phyloP scores from a whole-genome alignment of 2,888 invertebrate species.

The Caenorhabditis uteleia region DNA sequence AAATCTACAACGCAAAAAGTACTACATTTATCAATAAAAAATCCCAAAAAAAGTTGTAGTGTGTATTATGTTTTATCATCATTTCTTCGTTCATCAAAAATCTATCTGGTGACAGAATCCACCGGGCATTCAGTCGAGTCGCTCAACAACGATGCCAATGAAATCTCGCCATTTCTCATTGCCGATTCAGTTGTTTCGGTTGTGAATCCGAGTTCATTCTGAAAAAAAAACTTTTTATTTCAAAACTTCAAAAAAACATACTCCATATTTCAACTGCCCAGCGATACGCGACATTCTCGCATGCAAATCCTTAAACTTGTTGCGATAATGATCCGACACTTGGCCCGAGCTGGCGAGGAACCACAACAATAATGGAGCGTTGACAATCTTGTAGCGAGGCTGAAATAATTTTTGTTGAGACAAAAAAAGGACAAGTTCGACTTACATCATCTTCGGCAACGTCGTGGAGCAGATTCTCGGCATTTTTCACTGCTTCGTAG shows the following conservation, averaged over 20 bases:
- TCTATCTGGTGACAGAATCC: too few species aligned
- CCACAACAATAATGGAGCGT: not conserved
- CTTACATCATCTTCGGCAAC: not conserved
- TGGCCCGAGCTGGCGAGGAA: not conserved
- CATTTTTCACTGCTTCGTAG: not conserved
- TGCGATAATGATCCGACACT: not conserved
- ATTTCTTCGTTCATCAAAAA: too few species aligned
- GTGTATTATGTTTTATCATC: too few species aligned
- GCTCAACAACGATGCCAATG: too few species aligned
- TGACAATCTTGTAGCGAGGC: conserved; percentile 2
- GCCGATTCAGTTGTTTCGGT: too few species aligned
- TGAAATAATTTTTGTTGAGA: not conserved
- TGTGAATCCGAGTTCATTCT: too few species aligned
- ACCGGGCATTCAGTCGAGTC: too few species aligned
- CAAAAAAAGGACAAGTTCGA: not conserved
- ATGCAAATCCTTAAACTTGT: not conserved
- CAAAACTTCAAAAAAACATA: not conserved
- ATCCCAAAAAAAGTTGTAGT: too few species aligned
- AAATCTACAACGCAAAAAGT: too few species aligned
- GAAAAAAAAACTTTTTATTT: not conserved
- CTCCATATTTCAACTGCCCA: not conserved
- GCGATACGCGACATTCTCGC: not conserved
- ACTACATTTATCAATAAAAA: too few species aligned
- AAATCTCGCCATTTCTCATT: too few species aligned
- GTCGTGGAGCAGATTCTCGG: conserved; percentile 2